phyloP scores from a whole-genome alignment of 2,888 invertebrate genomes.

The Anthophora plumipes region DNA sequence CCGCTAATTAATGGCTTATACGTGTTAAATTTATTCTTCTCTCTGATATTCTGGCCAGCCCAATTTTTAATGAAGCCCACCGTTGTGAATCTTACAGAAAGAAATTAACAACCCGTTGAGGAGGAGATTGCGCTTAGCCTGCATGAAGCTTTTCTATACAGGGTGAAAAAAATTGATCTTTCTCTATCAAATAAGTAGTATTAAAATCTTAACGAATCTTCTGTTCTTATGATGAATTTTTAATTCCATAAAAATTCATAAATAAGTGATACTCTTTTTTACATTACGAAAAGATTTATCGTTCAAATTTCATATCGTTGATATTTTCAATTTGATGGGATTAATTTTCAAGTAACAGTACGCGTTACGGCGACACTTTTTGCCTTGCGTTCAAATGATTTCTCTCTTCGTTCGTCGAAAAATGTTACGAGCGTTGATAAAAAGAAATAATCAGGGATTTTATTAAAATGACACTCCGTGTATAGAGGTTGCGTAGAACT shows the following conservation, averaged over 20 bases:
- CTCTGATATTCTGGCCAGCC: slow-evolving; percentile 55
- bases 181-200: not conserved
- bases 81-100: slow-evolving; percentile 26
- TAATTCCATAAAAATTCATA: not conserved
- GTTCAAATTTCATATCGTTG: too few relatives aligned
- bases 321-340: too few relatives aligned
- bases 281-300: not conserved
- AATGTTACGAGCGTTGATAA: not conserved
- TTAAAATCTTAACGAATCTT: not conserved
- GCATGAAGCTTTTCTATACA: slow-evolving; percentile 33
- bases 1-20: slow-evolving; percentile 64
- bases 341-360: not conserved
- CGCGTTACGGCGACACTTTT: not conserved
- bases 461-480: slow-evolving; percentile 23
- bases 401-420: not conserved
- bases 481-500: slow-evolving; percentile 4
- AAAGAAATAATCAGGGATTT: slow-evolving; percentile 1
- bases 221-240: not conserved
- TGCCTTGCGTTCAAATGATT: not conserved
- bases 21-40: slow-evolving; percentile 65
- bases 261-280: not conserved
- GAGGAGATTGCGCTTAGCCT: slow-evolving; percentile 35
- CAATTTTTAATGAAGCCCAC: slow-evolving; percentile 67
- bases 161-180: slow-evolving; percentile 33
- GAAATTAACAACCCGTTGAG: slow-evolving; percentile 48